phyloP scores from a whole-genome alignment of 2,888 invertebrate genomes.

The Synergus laeviventris region DNA sequence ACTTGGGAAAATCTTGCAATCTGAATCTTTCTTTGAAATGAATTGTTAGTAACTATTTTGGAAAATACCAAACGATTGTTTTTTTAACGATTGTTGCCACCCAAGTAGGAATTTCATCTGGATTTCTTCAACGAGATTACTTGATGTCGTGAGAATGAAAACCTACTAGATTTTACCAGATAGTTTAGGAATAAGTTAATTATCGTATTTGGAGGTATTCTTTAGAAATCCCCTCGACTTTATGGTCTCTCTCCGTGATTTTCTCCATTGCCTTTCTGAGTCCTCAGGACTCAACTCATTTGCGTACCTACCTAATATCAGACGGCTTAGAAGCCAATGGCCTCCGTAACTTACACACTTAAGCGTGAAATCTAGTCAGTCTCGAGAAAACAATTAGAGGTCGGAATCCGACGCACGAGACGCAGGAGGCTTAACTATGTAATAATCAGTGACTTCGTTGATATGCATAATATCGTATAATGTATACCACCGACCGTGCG shows the following conservation, averaged over 20 bases:
- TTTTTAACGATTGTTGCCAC: not conserved
- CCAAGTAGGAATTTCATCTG: slow-evolving; percentile 15
- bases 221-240: slow-evolving; percentile 33
- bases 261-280: slow-evolving; percentile 36
- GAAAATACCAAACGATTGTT: not conserved
- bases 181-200: slow-evolving; percentile 31
- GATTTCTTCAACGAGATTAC: slow-evolving; percentile 21
- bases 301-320: slow-evolving; percentile 38
- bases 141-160: slow-evolving; percentile 10
- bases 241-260: slow-evolving; percentile 36
- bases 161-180: slow-evolving; percentile 19
- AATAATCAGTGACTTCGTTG: slow-evolving; percentile 38
- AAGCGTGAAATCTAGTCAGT: slow-evolving; percentile 40
- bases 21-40: not conserved
- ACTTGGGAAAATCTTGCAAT: slow-evolving; percentile 18
- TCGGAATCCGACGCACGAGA: slow-evolving; percentile 21
- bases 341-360: slow-evolving; percentile 33
- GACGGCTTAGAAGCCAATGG: slow-evolving; percentile 40
- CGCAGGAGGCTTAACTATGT: slow-evolving; percentile 38
- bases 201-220: slow-evolving; percentile 2
- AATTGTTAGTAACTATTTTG: not conserved
- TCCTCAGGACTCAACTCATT: slow-evolving; percentile 30
- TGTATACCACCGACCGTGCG: slow-evolving; percentile 53
- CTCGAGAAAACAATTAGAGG: slow-evolving; percentile 31
- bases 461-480: slow-evolving; percentile 32